Conservation (phyloP, 2,113 vertebrate genomes). For the Sebastes fasciatus region DNA sequence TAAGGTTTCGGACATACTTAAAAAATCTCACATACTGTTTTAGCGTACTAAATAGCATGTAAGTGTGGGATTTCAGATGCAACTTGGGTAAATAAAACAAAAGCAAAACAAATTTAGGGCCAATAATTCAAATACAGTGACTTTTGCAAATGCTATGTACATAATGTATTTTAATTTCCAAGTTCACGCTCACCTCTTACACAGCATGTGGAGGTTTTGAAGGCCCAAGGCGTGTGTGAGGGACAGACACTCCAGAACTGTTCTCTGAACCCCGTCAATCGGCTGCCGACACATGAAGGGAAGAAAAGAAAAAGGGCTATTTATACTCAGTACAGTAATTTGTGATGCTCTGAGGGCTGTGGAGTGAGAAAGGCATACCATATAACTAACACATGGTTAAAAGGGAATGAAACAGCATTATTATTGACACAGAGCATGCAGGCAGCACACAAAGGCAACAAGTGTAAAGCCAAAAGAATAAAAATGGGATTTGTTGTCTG, state of each 20-base stretch:
- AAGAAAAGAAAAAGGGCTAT: neutral
- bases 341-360: neutral
- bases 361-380: neutral
- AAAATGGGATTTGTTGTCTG: conserved; percentile 9
- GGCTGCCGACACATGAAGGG: conserved; percentile 79
- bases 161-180: neutral
- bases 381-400: neutral
- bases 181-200: conserved; percentile 88
- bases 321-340: neutral
- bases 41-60: no score
- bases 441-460: neutral
- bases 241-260: conserved; percentile 91
- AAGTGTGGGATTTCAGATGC: neutral
- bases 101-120: neutral
- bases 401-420: neutral
- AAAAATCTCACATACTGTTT: no score
- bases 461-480: conserved; percentile 8
- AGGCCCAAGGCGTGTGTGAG: conserved; percentile 90
- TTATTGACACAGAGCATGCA: conserved; percentile 4
- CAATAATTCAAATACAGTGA: neutral
- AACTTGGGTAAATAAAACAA: neutral
- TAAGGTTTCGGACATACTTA: no score
- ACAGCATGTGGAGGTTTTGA: conserved; percentile 88
- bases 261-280: conserved; percentile 87
- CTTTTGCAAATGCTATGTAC: neutral